A percentile compares a stretch with the other conserved stretches of the same genome.
These are phyloP conservation scores for Entomobrya proxima DNA, from an alignment of 2,888 invertebrate species.

Conservation along the genomic window DNA sequence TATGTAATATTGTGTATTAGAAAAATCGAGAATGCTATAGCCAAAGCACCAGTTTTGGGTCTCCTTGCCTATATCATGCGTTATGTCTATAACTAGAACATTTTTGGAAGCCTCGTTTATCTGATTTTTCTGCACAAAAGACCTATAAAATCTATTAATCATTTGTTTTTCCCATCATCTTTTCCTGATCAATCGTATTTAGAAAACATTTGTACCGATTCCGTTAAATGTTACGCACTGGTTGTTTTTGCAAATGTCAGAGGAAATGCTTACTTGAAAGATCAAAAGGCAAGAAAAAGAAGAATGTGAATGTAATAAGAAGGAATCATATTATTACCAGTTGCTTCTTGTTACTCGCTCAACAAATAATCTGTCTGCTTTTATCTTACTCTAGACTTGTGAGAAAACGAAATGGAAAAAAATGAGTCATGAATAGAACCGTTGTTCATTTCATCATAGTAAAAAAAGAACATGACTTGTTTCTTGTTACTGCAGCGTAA, in stretches of 20 bases:
- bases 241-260: too few relatives aligned
- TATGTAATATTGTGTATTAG: too few relatives aligned
- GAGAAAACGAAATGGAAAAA: not conserved
- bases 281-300: not conserved
- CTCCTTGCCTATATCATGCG: too few relatives aligned
- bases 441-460: constrained; percentile 1
- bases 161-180: not conserved
- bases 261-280: not conserved
- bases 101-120: not conserved
- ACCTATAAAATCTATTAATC: constrained; percentile 20
- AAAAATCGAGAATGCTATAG: too few relatives aligned
- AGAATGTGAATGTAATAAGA: not conserved
- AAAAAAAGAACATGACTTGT: not conserved
- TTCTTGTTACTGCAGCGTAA: constrained; percentile 9
- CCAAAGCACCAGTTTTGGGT: too few relatives aligned
- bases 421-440: constrained; percentile 15
- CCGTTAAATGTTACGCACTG: too few relatives aligned
- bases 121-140: not conserved
- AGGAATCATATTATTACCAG: constrained; percentile 19
- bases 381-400: not conserved
- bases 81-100: too few relatives aligned
- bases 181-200: not conserved
- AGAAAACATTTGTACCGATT: not conserved
- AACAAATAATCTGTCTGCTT: not conserved
- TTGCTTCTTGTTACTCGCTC: constrained; percentile 23